Evolutionary conservation across 2,797 vertebrate species (phyloP).

Genomic region (Lepilemur septentrionalis): DNA sequence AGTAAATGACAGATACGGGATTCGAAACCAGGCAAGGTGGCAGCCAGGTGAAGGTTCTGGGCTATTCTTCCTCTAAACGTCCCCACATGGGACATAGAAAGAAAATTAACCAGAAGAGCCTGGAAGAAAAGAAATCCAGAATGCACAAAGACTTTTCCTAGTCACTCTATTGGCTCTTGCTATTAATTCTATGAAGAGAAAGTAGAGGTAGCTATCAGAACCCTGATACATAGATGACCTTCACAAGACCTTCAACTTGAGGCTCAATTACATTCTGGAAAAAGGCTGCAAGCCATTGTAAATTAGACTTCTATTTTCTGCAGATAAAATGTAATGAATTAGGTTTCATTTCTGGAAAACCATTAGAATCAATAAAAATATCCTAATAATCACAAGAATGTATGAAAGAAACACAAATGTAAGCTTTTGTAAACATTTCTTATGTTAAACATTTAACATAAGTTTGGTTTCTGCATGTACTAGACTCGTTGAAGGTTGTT

Average conservation of each 20-base stretch:
- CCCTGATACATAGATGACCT: not conserved
- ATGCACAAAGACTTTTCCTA: not conserved
- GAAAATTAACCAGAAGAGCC: not conserved
- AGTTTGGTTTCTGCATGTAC: not conserved
- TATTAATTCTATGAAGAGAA: not conserved
- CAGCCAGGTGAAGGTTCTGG: accelerated
- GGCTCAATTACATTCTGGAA: not conserved
- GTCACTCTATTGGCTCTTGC: not conserved
- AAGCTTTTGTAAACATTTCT: not conserved
- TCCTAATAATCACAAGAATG: not conserved
- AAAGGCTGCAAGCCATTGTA: not conserved
- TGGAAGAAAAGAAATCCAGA: not conserved
- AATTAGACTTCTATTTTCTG: not conserved
- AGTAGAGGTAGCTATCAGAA: not conserved
- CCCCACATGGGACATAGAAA: not conserved
- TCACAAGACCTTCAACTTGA: not conserved
- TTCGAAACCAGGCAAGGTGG: not conserved
- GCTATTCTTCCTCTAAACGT: not conserved
- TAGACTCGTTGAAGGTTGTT: not conserved
- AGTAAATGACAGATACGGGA: accelerated
- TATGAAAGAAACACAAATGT: constrained; percentile 20
- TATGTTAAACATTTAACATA: not conserved
- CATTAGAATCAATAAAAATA: not conserved
- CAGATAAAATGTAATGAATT: not conserved
- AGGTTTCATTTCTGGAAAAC: not conserved